Conservation (phyloP, 2,888 invertebrate genomes). For the Sceliomorpha sp. region DNA sequence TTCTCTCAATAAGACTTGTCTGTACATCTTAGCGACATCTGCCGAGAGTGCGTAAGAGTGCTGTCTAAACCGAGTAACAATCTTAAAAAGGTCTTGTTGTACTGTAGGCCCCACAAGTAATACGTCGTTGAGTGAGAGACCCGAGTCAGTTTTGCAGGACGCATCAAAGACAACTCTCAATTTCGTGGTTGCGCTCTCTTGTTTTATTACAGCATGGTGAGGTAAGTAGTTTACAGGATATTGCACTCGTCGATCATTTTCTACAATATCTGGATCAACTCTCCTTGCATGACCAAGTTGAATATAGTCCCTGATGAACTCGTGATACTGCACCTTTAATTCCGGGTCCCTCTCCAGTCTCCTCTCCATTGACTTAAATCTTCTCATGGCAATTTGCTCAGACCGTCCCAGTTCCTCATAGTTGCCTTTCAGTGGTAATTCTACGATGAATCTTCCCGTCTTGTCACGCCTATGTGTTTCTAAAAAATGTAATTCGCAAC, state of each 20-base stretch:
- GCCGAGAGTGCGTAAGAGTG: background rate
- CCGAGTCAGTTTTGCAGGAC: background rate
- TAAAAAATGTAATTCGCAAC: constrained; percentile 23
- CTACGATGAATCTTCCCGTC: constrained; percentile 33
- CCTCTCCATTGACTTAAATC: constrained; percentile 30
- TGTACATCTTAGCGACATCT: too few relatives aligned
- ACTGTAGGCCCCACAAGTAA: background rate
- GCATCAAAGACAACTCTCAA: background rate
- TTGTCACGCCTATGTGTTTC: constrained; percentile 13
- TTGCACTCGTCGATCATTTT: too few relatives aligned
- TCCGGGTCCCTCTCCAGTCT: constrained; percentile 19
- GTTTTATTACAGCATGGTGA: too few relatives aligned
- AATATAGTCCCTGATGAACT: constrained; percentile 38
- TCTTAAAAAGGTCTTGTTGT: background rate
- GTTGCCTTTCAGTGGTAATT: constrained; percentile 22
- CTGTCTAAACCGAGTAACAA: background rate
- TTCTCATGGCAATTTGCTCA: constrained; percentile 26
- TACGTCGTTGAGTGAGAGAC: background rate
- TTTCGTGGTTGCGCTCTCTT: too few relatives aligned
- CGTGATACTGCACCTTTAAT: constrained; percentile 20
- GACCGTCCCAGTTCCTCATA: constrained; percentile 37
- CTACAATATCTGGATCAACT: background rate
- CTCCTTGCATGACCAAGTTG: constrained; percentile 28
- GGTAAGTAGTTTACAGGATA: too few relatives aligned
- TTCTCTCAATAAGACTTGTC: background rate